Base-by-base conservation (phyloP, 2,113 vertebrate species). In the Pimephales promelas region DNA sequence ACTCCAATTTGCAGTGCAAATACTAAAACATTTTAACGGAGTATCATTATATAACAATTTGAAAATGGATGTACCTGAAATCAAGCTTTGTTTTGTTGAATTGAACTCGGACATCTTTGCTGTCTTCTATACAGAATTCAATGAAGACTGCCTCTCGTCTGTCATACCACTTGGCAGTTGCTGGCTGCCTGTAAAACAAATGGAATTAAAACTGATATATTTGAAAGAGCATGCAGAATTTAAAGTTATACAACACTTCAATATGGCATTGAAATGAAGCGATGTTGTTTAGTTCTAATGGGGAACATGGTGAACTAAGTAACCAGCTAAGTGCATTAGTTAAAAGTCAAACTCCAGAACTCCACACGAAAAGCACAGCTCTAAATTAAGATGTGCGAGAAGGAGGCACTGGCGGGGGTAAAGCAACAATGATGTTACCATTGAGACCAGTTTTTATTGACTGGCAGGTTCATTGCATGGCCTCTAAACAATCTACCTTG, bases 161-260 rank as follows among this genome's bases (percentile, higher is more conserved):
- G 94, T 99, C 98, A 85, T 98, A 99, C 98, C 98, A 99, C 92
- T 98, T 99, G n/a, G 97, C 96, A 92, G 96, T 93, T 89, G 97
- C 98, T 87, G 96, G 94, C 90, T 97, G 96, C 97, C 97, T 99
- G 91, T 14, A 85, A 79, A 88, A 47, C 16, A 64, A 49, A 47
- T 22, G 20, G 18, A 84, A 79, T 71, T 52, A 14, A 36, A 18
- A 84, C 6, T 28, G 34, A 72, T 26, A 45, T 26, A 9, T 24
- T 10, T 26, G 14, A 61, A 49, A 59, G 13, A 34, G n/a, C 49
- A 31, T 22, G 5, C 49, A 9, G 34, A 79, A 43, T 11, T n/a
- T 40, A 84, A 56, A 2, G 10, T 24, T 18, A 66, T 34, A 28
- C 20, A 2, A 77, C 24, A 54, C 22, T 31, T 10, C 40, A 72